Evolutionary conservation across 2,888 invertebrate species (phyloP).

Genomic region (Eupithecia tripunctaria): DNA sequence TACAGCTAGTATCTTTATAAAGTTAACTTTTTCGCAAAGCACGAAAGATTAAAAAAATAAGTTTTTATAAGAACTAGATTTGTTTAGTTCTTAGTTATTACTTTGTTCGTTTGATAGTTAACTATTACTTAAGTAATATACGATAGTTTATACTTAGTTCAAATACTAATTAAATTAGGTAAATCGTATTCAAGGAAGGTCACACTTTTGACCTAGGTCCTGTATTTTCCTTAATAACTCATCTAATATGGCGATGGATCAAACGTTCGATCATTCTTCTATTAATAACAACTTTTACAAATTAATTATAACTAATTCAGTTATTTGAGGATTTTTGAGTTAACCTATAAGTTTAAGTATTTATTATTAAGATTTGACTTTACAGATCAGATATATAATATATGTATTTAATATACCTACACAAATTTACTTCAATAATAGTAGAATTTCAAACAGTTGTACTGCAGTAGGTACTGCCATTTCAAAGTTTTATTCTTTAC

Average conservation of each 20-base stretch:
- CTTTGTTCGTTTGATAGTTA: no score
- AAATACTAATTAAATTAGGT: neutral
- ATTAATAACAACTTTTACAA: neutral
- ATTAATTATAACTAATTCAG: neutral
- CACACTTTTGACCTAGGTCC: conserved; percentile 19
- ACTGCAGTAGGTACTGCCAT: neutral
- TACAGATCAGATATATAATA: neutral
- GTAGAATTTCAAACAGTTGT: neutral
- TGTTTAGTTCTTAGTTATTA: neutral
- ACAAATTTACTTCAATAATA: neutral
- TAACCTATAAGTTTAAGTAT: neutral
- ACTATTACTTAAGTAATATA: neutral
- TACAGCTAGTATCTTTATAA: neutral
- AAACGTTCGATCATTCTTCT: neutral
- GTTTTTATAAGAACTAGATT: neutral
- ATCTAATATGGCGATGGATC: neutral
- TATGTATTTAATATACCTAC: no score
- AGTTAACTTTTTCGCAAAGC: neutral
- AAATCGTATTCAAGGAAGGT: conserved; percentile 2
- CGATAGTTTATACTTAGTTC: neutral
- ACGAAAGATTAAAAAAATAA: no score
- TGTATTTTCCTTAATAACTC: conserved; percentile 24
- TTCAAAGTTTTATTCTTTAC: neutral
- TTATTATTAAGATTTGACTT: neutral
- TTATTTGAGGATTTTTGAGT: neutral